phyloP scores from a whole-genome alignment of 1,140 invertebrate species.

The Adoxophyes honmai region DNA sequence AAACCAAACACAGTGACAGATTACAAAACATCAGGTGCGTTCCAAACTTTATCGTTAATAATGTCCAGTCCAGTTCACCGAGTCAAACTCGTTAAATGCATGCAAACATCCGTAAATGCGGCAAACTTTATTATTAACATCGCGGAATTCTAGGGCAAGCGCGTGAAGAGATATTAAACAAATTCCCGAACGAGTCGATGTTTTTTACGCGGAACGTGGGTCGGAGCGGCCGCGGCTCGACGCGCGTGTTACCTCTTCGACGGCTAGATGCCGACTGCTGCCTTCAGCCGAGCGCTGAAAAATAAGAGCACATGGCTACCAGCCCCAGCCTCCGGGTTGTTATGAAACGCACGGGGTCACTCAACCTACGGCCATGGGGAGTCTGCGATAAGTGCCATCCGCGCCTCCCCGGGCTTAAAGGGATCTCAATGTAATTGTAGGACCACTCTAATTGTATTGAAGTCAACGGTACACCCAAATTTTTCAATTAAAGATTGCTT shows the following conservation, averaged over 20 bases:
- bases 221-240: background rate
- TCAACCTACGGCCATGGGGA: slow-evolving; percentile 13
- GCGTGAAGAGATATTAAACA: background rate
- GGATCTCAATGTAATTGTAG: slow-evolving; percentile 8
- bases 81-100: no score
- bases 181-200: slow-evolving; percentile 9
- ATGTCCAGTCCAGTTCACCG: no score
- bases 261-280: slow-evolving; percentile 9
- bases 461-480: background rate
- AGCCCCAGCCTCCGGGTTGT: slow-evolving; percentile 14
- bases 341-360: slow-evolving; percentile 13
- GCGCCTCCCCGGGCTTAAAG: background rate
- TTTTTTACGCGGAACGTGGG: background rate
- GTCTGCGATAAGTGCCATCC: slow-evolving; percentile 2
- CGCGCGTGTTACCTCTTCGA: background rate
- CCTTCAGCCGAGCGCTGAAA: slow-evolving; percentile 3
- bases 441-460: background rate
- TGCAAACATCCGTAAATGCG: background rate
- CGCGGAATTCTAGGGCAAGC: background rate
- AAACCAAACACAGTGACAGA: background rate
- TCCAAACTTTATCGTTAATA: no score
- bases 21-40: no score
- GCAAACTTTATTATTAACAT: slow-evolving; percentile 2
- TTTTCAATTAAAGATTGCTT: slow-evolving; percentile 15
- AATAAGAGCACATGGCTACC: slow-evolving; percentile 13